Evolutionary conservation across 2,888 invertebrate genomes (phyloP).

Genomic region (Drosophila pseudotakahashii): DNA sequence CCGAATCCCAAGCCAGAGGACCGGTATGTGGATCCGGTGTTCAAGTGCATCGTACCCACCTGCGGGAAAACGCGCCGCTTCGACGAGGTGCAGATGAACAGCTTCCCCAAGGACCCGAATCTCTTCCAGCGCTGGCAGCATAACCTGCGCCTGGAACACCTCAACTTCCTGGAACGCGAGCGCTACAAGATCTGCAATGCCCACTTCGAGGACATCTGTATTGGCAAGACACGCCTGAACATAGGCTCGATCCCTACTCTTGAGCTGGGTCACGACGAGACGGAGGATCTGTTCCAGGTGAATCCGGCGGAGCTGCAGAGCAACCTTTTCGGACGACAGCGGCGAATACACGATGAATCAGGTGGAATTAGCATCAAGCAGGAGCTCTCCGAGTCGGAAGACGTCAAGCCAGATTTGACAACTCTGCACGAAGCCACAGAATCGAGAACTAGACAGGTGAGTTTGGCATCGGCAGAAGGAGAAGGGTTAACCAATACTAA

Average conservation of each 20-base stretch:
- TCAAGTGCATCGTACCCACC: slow-evolving; percentile 78
- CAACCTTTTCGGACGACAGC: slow-evolving; percentile 67
- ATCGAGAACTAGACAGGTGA: slow-evolving; percentile 55
- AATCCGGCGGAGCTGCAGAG: slow-evolving; percentile 74
- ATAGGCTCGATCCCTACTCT: slow-evolving; percentile 77
- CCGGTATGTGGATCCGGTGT: slow-evolving; percentile 70
- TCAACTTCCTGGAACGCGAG: slow-evolving; percentile 77
- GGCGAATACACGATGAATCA: slow-evolving; percentile 36
- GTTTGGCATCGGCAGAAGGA: slow-evolving; percentile 18
- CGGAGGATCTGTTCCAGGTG: slow-evolving; percentile 71
- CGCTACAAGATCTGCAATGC: slow-evolving; percentile 81
- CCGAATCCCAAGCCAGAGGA: slow-evolving; percentile 76
- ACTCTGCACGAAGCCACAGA: slow-evolving; percentile 25
- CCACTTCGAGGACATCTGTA: slow-evolving; percentile 80
- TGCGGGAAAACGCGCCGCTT: slow-evolving; percentile 81
- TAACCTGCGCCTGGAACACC: slow-evolving; percentile 74
- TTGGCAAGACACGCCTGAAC: slow-evolving; percentile 77
- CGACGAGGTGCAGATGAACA: slow-evolving; percentile 81
- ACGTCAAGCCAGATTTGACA: slow-evolving; percentile 22
- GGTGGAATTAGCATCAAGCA: slow-evolving; percentile 39
- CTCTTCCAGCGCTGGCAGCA: slow-evolving; percentile 77
- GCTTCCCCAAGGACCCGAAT: slow-evolving; percentile 75
- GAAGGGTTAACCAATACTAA: not conserved
- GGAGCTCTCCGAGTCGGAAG: slow-evolving; percentile 51
- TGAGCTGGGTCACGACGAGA: slow-evolving; percentile 75